Percentiles rank a stretch among this genome's conserved stretches.
These are phyloP conservation scores for Ferrisia virgata DNA, from an alignment of 2,888 invertebrate species.

Conservation along the genomic window DNA sequence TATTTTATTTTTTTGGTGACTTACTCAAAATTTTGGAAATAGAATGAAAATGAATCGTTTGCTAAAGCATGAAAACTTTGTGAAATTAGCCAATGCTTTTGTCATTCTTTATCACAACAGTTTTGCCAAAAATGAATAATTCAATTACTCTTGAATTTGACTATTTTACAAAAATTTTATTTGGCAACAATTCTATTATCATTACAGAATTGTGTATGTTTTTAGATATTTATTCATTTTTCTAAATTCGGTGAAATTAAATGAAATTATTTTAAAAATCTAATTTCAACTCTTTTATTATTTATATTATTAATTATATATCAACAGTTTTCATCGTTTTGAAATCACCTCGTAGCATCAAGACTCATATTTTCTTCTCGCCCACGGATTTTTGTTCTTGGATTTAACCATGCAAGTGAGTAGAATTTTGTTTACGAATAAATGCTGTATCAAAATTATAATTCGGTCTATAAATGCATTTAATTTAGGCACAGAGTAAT, in stretches of 20 bases:
- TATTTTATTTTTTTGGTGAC: background rate
- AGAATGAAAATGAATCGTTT: background rate
- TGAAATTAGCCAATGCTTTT: background rate
- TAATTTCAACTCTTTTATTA: background rate
- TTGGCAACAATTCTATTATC: background rate
- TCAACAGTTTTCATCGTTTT: background rate
- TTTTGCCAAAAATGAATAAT: background rate
- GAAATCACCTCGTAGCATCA: background rate
- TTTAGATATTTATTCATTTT: background rate
- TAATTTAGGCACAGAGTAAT: background rate
- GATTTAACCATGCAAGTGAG: slow-evolving; percentile 8
- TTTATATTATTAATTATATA: background rate
- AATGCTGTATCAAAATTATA: background rate
- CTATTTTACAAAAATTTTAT: background rate
- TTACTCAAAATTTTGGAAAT: background rate
- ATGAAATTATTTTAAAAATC: background rate
- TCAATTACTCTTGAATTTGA: background rate
- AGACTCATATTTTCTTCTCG: background rate
- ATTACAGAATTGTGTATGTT: background rate
- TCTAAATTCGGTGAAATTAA: background rate
- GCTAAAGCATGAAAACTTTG: background rate
- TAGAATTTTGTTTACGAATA: background rate
- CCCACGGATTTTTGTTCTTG: background rate
- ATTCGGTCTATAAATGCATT: background rate
- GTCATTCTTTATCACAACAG: background rate